phyloP scores from a whole-genome alignment of 2,797 vertebrate genomes.

The Eulemur coronatus region DNA sequence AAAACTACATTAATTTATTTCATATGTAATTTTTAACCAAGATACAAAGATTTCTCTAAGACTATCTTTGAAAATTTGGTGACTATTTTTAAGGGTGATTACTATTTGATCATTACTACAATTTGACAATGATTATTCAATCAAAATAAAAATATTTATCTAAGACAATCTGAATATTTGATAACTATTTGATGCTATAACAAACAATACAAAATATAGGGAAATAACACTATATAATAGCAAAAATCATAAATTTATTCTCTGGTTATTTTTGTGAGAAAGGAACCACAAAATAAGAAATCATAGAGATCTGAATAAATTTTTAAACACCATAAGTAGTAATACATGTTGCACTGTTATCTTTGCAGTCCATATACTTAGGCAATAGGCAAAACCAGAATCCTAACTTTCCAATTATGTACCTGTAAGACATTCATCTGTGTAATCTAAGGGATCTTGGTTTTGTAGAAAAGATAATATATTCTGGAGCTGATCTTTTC shows the following conservation, averaged over 20 bases:
- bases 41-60: neutral
- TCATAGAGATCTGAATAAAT: neutral
- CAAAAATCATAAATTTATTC: neutral
- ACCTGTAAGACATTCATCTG: neutral
- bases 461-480: slow-evolving; percentile 44
- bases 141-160: neutral
- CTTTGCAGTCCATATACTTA: neutral
- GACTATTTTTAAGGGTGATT: neutral
- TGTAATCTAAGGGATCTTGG: slow-evolving; percentile 50
- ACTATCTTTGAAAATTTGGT: neutral
- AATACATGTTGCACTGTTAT: neutral
- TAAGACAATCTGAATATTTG: neutral
- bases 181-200: neutral
- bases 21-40: neutral
- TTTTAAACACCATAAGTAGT: neutral
- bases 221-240: neutral
- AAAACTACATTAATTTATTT: neutral
- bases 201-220: neutral
- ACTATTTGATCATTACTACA: neutral
- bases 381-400: neutral
- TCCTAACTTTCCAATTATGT: neutral
- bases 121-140: neutral
- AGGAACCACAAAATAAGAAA: neutral
- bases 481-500: slow-evolving; percentile 42
- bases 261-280: neutral